Evolutionary conservation across 2,797 vertebrate genomes (phyloP).

Genomic region (Gymnopithys bicolor): DNA sequence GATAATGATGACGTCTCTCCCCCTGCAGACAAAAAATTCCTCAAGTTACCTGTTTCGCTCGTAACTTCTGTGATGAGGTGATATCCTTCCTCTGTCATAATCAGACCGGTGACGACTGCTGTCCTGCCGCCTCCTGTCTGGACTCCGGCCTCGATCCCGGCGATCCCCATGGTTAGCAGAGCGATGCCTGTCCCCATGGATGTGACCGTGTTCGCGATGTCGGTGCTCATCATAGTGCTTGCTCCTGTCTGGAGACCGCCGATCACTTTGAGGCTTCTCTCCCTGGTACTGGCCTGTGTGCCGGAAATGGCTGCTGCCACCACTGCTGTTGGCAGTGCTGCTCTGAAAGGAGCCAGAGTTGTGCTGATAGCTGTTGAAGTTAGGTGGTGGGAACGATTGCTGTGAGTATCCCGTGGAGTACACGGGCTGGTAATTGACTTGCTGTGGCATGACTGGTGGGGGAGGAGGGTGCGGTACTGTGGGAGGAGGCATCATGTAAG

Average conservation of each 20-base stretch:
- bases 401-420: slow-evolving; percentile 88
- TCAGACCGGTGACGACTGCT: slow-evolving; percentile 85
- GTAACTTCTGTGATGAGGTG: slow-evolving; percentile 86
- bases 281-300: slow-evolving; percentile 84
- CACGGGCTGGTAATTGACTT: slow-evolving; percentile 79
- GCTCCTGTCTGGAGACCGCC: slow-evolving; percentile 86
- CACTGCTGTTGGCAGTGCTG: slow-evolving; percentile 59
- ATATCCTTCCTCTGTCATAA: slow-evolving; percentile 84
- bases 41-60: slow-evolving; percentile 88
- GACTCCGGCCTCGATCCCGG: slow-evolving; percentile 88
- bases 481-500: slow-evolving; percentile 91
- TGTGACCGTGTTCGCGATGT: slow-evolving; percentile 84
- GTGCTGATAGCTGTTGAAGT: slow-evolving; percentile 84
- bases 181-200: slow-evolving; percentile 83
- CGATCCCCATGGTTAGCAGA: slow-evolving; percentile 81
- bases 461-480: slow-evolving; percentile 82
- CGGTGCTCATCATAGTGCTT: slow-evolving; percentile 89
- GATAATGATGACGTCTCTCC: accelerated
- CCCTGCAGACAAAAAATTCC: neutral
- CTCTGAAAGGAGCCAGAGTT: slow-evolving; percentile 81
- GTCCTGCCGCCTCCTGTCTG: slow-evolving; percentile 83
- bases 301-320: slow-evolving; percentile 76
- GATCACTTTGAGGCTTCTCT: slow-evolving; percentile 79
- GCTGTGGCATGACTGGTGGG: slow-evolving; percentile 85
- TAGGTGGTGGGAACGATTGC: slow-evolving; percentile 83